These are phyloP conservation scores for Sphaerophoria taeniata DNA, from an alignment of 2,888 invertebrate species.

Conservation along the genomic window DNA sequence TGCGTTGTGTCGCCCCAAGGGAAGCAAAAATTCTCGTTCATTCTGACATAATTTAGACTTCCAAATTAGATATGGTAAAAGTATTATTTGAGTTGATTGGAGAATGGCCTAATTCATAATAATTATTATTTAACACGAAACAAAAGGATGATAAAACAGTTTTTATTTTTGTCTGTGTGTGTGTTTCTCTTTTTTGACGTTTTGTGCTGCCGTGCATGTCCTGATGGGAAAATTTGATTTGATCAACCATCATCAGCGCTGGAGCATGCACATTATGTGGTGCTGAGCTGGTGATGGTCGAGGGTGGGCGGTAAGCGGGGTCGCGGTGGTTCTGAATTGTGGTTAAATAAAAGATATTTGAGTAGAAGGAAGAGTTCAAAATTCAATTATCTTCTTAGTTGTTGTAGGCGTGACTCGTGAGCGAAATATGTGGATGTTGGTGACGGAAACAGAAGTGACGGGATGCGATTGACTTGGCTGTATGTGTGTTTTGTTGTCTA, in stretches of 20 bases:
- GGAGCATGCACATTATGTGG: neutral
- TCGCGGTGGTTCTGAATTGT: too few relatives aligned
- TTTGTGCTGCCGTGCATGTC: slow-evolving; percentile 55
- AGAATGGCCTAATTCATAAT: slow-evolving; percentile 31
- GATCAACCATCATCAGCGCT: slow-evolving; percentile 53
- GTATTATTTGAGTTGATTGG: slow-evolving; percentile 48
- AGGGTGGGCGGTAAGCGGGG: too few relatives aligned
- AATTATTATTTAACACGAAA: slow-evolving; percentile 42
- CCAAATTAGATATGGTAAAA: slow-evolving; percentile 55
- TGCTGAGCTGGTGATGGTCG: neutral
- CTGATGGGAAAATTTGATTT: slow-evolving; percentile 59
- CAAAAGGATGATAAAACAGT: slow-evolving; percentile 43
- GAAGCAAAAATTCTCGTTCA: slow-evolving; percentile 33
- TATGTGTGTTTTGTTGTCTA: neutral
- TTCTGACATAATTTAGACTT: slow-evolving; percentile 59
- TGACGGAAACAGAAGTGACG: too few relatives aligned
- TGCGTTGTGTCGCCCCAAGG: slow-evolving; percentile 23
- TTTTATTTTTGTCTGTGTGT: slow-evolving; percentile 2
- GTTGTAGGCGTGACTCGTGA: neutral
- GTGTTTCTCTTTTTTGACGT: neutral
- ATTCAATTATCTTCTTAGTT: slow-evolving; percentile 50
- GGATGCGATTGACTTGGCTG: slow-evolving; percentile 2
- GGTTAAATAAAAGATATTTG: slow-evolving; percentile 19
- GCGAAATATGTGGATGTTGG: neutral
- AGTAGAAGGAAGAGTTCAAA: slow-evolving; percentile 26